Evolutionary conservation across 2,797 vertebrate species (phyloP).

Genomic region (Agapornis canus): DNA sequence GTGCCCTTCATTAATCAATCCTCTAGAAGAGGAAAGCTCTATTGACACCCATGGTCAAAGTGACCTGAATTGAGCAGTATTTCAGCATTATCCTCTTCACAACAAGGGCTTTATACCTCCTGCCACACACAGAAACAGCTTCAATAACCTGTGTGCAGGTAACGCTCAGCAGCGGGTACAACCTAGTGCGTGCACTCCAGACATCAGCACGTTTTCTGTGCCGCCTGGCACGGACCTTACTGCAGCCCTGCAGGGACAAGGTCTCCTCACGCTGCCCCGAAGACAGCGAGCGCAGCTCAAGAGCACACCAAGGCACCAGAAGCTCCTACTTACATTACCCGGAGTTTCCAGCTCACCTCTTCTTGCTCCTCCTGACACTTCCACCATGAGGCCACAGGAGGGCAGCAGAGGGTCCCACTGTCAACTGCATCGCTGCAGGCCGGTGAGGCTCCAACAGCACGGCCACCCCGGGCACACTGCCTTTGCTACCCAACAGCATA

Average conservation of each 20-base stretch:
- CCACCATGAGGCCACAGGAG: neutral
- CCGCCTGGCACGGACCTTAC: accelerated
- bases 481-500: neutral
- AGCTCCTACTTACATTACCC: neutral
- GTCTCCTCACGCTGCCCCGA: neutral
- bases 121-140: neutral
- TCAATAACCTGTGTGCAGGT: neutral
- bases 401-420: neutral
- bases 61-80: neutral
- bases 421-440: neutral
- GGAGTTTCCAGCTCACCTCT: neutral
- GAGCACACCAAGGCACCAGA: neutral
- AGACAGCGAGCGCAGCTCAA: neutral
- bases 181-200: neutral
- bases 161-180: neutral
- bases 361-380: neutral
- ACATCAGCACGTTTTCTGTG: neutral
- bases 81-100: neutral
- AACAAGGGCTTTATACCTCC: neutral
- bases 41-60: neutral
- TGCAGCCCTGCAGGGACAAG: neutral
- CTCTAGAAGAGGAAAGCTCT: neutral
- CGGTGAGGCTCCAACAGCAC: too few relatives aligned
- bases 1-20: neutral
- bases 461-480: neutral